Base-by-base conservation (phyloP, 2,888 invertebrate genomes). In the Myopa tessellatipennis region DNA sequence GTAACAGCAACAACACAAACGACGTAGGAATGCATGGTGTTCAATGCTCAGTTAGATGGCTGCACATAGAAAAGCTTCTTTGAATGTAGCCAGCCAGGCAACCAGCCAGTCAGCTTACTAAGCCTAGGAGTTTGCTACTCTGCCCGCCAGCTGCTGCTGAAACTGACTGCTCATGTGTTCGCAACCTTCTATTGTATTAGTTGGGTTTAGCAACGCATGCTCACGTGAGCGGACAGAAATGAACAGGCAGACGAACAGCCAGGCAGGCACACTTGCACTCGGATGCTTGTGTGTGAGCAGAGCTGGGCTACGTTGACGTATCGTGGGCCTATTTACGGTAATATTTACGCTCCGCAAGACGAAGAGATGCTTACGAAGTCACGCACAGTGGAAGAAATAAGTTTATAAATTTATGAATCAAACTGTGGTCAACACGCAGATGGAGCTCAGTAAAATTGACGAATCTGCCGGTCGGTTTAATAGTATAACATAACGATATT, bases 11-110 rank as follows among this genome's bases (percentile, higher is more conserved):
- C 68, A 72, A 34, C 58, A 74, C 72, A 36, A 65, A 58, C 52
- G 40, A 16, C 38, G 16, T 36, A 61, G 18, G 61, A 70, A 65
- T 71, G 81, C 83, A 84, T 84, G 83, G 63, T 38, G 40, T 26
- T 61, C 61, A 73, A 61, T 45, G 52, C 72, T 60, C 76, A 70
- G 63, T 70, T 76, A 76, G 70, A 76, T 70, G 70, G 70, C 76
- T 76, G 76, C 76, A 76, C 61, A 52, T 70, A 69, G 69, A 69
- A 74, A 65, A 74, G 55, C 74, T 74, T 67, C 74, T 67, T 18
- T 40, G 38, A 40, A 26, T 73, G 16, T 38, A 61, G 72, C 26
- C n/a, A 10, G 58, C n/a, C 58, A 18, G 52, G 50, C 52, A 36
- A 12, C 55, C 36, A 14, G 69, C 34, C 34, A 58, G 58, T 16